phyloP scores from a whole-genome alignment of 2,113 vertebrate genomes.

The Trichechus manatus region DNA sequence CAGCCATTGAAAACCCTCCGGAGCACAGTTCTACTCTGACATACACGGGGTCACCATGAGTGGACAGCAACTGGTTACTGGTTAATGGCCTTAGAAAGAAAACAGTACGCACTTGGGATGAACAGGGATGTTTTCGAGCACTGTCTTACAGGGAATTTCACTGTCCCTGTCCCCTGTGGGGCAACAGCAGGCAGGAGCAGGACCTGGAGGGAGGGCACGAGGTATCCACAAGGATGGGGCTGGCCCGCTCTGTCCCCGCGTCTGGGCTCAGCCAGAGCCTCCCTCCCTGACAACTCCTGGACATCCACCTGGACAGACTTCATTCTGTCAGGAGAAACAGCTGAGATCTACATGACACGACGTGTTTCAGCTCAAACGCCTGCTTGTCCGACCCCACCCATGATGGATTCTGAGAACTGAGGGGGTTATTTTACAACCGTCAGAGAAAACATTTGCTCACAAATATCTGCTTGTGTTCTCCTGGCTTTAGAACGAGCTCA shows the following conservation, averaged over 20 bases:
- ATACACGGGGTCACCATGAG: background rate
- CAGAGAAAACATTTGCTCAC: slow-evolving; percentile 60
- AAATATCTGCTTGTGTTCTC: slow-evolving; percentile 50
- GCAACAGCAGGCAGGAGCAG: too few relatives aligned
- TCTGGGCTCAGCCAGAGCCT: background rate
- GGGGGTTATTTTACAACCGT: background rate
- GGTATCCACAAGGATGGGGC: background rate
- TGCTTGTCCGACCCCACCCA: background rate
- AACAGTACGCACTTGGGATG: background rate
- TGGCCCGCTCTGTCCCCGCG: background rate
- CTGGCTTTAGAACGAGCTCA: background rate
- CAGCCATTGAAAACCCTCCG: background rate
- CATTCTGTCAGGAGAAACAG: slow-evolving; percentile 23
- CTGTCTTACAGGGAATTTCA: background rate
- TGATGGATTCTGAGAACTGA: background rate
- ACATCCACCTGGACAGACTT: background rate
- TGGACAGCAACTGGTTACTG: background rate
- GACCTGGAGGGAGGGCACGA: background rate
- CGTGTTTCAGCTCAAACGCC: background rate
- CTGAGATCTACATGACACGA: background rate
- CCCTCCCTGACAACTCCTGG: background rate
- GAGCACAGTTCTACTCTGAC: background rate
- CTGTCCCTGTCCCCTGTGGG: background rate
- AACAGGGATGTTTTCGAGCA: background rate
- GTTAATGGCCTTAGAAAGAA: background rate